These are phyloP conservation scores for Henricia sp. DNA, from an alignment of 53 echinoderm and acorn worm species.

Conservation along the genomic window DNA sequence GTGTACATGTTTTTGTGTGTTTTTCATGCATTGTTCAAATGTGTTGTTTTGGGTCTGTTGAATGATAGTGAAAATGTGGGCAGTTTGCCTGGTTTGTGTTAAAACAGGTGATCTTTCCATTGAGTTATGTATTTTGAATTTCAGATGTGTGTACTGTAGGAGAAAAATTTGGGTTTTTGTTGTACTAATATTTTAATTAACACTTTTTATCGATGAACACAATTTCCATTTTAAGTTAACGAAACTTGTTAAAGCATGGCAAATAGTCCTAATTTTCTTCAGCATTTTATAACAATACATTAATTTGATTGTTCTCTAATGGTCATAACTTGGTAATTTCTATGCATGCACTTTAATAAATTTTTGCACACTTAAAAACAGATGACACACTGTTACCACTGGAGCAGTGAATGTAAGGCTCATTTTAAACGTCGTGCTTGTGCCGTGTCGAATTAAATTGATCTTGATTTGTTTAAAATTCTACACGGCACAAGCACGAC, in stretches of 20 bases:
- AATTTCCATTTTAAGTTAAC: not conserved
- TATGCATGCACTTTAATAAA: too few relatives aligned
- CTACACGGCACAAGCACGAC: too few relatives aligned
- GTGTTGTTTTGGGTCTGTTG: constrained; percentile 11
- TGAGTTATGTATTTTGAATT: not conserved
- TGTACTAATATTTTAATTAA: not conserved
- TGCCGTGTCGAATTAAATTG: too few relatives aligned
- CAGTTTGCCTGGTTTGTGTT: not conserved
- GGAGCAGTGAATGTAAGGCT: too few relatives aligned
- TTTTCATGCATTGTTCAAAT: constrained; percentile 4
- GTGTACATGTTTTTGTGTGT: not conserved
- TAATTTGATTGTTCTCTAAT: too few relatives aligned
- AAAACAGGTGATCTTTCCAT: not conserved
- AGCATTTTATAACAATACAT: too few relatives aligned
- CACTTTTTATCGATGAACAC: not conserved
- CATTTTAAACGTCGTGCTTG: too few relatives aligned
- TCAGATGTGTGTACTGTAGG: not conserved
- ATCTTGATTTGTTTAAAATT: too few relatives aligned
- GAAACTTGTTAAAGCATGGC: not conserved
- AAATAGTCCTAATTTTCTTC: not conserved
- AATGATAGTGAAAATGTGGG: constrained; percentile 28
- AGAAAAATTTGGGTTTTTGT: not conserved
- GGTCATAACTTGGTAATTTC: too few relatives aligned
- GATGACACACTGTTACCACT: too few relatives aligned
- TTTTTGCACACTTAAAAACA: too few relatives aligned